phyloP scores from a whole-genome alignment of 30 jellyfish, hydroid and myxozoan genomes.

The Hydractinia symbiolongicarpus region DNA sequence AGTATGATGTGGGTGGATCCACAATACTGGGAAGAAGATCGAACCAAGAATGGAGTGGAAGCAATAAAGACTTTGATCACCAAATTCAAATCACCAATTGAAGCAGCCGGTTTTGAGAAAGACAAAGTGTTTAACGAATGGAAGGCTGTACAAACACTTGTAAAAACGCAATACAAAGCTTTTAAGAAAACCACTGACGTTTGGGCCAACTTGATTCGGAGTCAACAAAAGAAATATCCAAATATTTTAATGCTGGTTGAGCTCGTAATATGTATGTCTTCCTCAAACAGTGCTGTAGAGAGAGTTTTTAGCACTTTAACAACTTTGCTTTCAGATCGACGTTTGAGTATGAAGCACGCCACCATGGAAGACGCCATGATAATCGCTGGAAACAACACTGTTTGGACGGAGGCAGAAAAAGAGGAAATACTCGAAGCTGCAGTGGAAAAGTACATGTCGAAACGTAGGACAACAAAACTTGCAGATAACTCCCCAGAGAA shows the following conservation, averaged over 20 bases:
- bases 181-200: background rate
- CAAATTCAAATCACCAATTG: background rate
- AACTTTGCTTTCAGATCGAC: conserved; percentile 39
- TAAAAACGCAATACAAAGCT: too few species aligned
- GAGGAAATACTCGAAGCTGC: too few species aligned
- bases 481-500: too few species aligned
- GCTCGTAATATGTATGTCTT: background rate
- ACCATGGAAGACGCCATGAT: conserved; percentile 16
- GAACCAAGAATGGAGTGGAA: background rate
- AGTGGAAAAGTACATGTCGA: too few species aligned
- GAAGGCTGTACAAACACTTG: background rate
- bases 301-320: conserved; percentile 48
- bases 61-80: background rate
- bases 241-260: conserved; percentile 3
- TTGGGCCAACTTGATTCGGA: background rate
- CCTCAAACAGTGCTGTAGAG: conserved; percentile 36
- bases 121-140: background rate
- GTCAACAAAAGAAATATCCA: background rate
- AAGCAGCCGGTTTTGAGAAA: background rate
- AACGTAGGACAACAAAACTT: too few species aligned
- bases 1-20: background rate
- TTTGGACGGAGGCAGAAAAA: conserved; percentile 6
- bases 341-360: conserved; percentile 9
- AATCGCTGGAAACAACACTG: conserved; percentile 34
- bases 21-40: background rate